Conservation (phyloP, 2,113 vertebrate genomes). For the Syngnathus floridae region DNA sequence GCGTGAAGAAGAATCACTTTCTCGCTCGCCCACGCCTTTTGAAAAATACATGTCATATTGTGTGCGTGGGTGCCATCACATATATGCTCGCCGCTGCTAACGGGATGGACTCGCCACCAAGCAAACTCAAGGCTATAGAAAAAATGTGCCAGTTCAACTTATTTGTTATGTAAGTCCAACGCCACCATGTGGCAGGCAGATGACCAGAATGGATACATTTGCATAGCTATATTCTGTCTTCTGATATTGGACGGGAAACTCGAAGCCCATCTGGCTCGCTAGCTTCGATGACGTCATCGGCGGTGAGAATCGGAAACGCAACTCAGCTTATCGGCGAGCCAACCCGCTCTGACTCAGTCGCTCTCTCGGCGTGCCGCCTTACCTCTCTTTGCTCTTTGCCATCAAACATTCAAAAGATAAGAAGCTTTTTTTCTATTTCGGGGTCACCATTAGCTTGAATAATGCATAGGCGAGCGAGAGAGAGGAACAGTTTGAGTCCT, state of each 20-base stretch:
- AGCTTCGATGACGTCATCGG: slow-evolving; percentile 55
- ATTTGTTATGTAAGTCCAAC: not conserved
- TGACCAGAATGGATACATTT: not conserved
- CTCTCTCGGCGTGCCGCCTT: slow-evolving; percentile 50
- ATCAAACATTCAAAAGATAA: slow-evolving; percentile 98
- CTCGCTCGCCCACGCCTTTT: slow-evolving; percentile 29
- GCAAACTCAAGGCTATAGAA: slow-evolving; percentile 17
- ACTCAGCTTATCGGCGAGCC: slow-evolving; percentile 47
- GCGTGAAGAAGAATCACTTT: slow-evolving; percentile 36
- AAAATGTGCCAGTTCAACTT: slow-evolving; percentile 2
- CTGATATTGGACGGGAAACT: no score
- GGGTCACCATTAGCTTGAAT: slow-evolving; percentile 94
- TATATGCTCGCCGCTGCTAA: not conserved
- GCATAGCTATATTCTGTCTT: not conserved
- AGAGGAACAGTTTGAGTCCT: slow-evolving; percentile 77
- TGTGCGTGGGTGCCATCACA: slow-evolving; percentile 1
- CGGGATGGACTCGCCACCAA: slow-evolving; percentile 2
- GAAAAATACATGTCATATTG: slow-evolving; percentile 23
- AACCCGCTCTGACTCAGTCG: slow-evolving; percentile 39
- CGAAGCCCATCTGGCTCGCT: not conserved
- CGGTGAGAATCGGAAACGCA: slow-evolving; percentile 66
- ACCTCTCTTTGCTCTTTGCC: slow-evolving; percentile 69
- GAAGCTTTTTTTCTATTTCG: slow-evolving; percentile 94
- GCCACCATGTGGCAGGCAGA: not conserved
- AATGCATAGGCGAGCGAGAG: slow-evolving; percentile 81